These are phyloP conservation scores for Corythornis cristatus DNA, from an alignment of 2,113 vertebrate genomes.

Conservation along the genomic window DNA sequence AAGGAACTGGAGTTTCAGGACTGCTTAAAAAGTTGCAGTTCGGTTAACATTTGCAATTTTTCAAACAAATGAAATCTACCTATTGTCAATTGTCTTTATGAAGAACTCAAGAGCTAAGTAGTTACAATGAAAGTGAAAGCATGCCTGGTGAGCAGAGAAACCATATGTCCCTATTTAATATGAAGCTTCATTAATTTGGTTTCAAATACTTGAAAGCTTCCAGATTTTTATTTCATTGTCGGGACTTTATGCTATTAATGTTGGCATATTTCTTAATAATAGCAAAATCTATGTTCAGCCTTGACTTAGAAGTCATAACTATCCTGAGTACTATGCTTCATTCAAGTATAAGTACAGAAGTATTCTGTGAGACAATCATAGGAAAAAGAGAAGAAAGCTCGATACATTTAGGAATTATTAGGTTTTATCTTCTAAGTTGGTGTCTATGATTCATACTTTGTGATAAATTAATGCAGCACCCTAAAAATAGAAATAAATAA, in stretches of 20 bases:
- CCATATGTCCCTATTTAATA: not conserved
- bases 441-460: not conserved
- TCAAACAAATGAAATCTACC: not conserved
- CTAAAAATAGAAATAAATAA: conserved; percentile 19
- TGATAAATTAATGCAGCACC: conserved; percentile 13
- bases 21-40: not conserved
- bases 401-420: not conserved
- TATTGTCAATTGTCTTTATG: not conserved
- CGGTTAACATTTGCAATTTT: not conserved
- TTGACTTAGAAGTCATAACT: not conserved
- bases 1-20: not conserved
- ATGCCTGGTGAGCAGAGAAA: not conserved
- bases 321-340: not conserved
- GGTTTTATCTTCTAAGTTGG: not conserved
- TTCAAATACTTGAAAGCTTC: conserved; percentile 3
- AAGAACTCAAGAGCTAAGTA: not conserved
- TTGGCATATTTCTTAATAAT: not conserved
- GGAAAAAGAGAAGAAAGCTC: not conserved
- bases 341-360: not conserved
- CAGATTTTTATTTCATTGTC: not conserved
- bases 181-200: not conserved
- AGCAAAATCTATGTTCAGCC: not conserved
- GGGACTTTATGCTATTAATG: not conserved
- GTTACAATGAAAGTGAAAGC: not conserved
- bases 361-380: not conserved